Base-by-base conservation (phyloP, 1,140 invertebrate genomes). In the Leptinotarsa undecemlineata region DNA sequence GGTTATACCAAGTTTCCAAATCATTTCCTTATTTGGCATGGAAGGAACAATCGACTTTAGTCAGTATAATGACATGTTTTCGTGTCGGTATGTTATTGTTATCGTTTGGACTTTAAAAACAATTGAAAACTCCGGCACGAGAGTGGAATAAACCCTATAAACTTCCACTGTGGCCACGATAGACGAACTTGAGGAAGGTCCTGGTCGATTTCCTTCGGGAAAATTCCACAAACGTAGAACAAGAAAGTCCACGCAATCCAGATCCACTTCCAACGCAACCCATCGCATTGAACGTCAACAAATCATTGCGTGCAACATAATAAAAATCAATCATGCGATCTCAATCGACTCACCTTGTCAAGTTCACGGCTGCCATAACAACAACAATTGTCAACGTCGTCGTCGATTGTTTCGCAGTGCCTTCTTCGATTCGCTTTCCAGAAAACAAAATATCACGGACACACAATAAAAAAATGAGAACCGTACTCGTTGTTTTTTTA, bases 311-410 rank as follows among this genome's bases (percentile, higher is more conserved):
- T 66, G 63, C 21, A 42, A 42, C 33, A 42, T 42, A 33, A 57
- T 57, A 15, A 57, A 57, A 17, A 57, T 57, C 51, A 15, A 19
- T 17, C 51, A 57, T 68, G 42, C 67, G 67, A 68, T 20, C 67
- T 21, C 21, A 2, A 57, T 57, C 63, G 63, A 73, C 72, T 73
- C 72, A 73, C 72, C 72, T 73, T 73, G 64, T 68, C 72, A 68
- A 68, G 72, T 73, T 73, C 72, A 73, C 47, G 72, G 72, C 33
- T 48, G 66, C 63, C 47, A 64, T 64, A 60, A 42, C 48, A 23
- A 26, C 20, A 21, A 71, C 60, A 71, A 71, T 62, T 61, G 19
- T 20, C 42, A 14, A 21, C 51, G 48, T 20, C 42, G n/a, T 61
- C 51, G 48, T 23, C 48, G 17, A n/a, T 57, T 57, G 51, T 57